Evolutionary conservation across 2,888 invertebrate species (phyloP), one percentile per base, ranked within the genome.

Genomic region (Melinopterus prodromus): DNA sequence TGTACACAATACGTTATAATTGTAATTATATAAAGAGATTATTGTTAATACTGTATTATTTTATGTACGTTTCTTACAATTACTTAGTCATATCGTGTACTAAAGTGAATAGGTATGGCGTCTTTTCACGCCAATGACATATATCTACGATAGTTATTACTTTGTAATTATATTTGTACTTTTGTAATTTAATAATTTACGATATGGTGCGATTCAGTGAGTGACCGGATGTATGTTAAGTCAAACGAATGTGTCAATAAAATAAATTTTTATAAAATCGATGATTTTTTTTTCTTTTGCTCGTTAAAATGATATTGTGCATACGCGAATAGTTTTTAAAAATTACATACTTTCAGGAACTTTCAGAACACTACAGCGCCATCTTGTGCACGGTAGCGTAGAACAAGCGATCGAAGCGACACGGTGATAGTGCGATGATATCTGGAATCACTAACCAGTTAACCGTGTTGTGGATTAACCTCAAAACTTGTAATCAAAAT

Each of bases 31-130:
- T 74, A 36, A 74, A 74, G 36, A 37, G 35, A 36, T 36, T 74
- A n/a, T 74, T 74, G 74, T 74, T 74, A 74, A 74, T 74, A 74
- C 26, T 74, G 74, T 74, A 74, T 74, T 37, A 74, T 74, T 74
- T 74, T 74, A n/a, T 74, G 35, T 26, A 74, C 74, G 35, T 74
- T 74, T 53, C 53, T 53, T 53, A 26, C 1, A 26, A 26, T 26
- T 26, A 53, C 12, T 53, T 74, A 71, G 71, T 71, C 36, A 74
- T 35, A 15, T 74, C 74, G 74, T 26, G 37, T 71, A 71, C 71
- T 71, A 15, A 16, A 26, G 15, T 71, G 53, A 53, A 53, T 53
- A 53, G 12, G 12, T 74, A 74, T 26, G 16, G 71, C n/a, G 71
- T 26, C 7, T n/a, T 71, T 71, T n/a, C 26, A 71, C 15, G n/a